phyloP scores from a whole-genome alignment of 2,888 invertebrate species.

The Salticus scenicus region DNA sequence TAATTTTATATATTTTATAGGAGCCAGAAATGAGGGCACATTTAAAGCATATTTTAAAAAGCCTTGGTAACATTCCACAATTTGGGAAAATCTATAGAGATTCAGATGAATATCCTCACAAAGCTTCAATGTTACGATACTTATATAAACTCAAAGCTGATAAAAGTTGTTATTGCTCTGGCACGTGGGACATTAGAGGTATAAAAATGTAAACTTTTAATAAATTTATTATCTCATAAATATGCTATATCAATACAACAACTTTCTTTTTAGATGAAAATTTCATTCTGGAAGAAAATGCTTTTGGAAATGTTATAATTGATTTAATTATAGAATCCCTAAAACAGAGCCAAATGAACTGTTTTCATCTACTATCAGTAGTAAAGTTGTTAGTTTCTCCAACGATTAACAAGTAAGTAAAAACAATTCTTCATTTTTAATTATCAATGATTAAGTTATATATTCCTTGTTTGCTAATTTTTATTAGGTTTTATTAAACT shows the following conservation, averaged over 20 bases:
- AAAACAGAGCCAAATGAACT: conserved; percentile 32
- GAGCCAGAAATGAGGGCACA: conserved; percentile 58
- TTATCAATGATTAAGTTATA: background rate
- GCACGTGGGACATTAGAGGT: conserved; percentile 15
- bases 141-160: conserved; percentile 32
- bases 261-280: conserved; percentile 30
- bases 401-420: conserved; percentile 43
- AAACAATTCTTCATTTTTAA: too few relatives aligned
- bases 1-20: conserved; percentile 17
- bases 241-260: too few relatives aligned
- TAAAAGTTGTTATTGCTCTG: conserved; percentile 37
- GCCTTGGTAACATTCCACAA: conserved; percentile 15
- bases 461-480: too few relatives aligned
- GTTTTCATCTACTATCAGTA: conserved; percentile 19
- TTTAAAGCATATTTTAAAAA: conserved; percentile 32
- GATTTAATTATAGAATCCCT: conserved; percentile 39
- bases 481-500: too few relatives aligned
- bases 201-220: too few relatives aligned
- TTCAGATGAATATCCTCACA: conserved; percentile 20
- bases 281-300: conserved; percentile 38
- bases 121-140: conserved; percentile 27
- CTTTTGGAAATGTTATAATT: conserved; percentile 46
- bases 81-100: background rate
- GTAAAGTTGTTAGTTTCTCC: conserved; percentile 36
- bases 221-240: too few relatives aligned